These are phyloP conservation scores for Camelus dromedarius DNA, from an alignment of 2,113 vertebrate genomes.

Conservation along the genomic window DNA sequence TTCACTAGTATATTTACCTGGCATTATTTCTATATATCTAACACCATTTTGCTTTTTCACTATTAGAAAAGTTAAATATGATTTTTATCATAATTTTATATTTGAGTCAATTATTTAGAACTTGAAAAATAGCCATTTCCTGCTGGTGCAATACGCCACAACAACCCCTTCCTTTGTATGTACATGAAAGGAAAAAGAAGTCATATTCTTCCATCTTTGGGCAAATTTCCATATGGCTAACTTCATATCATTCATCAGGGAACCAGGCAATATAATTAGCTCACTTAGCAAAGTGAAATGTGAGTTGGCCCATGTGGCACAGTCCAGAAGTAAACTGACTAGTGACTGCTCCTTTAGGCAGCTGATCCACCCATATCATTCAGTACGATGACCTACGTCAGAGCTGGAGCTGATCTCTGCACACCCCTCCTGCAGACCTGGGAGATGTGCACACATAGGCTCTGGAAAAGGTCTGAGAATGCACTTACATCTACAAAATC, in stretches of 20 bases:
- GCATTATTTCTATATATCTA: background rate
- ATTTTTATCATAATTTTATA: background rate
- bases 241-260: background rate
- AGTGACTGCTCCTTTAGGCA: background rate
- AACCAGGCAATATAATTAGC: background rate
- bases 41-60: background rate
- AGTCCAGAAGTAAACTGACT: background rate
- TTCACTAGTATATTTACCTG: background rate
- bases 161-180: background rate
- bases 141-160: background rate
- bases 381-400: background rate
- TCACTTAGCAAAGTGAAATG: background rate
- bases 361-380: background rate
- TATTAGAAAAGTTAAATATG: background rate
- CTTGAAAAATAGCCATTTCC: background rate
- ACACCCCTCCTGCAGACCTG: background rate
- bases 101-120: background rate
- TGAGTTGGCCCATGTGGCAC: background rate
- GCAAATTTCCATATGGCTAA: background rate
- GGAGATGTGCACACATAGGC: background rate
- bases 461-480: background rate
- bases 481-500: background rate
- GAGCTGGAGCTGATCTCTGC: background rate
- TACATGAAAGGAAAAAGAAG: background rate
- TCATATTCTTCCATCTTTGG: background rate